Conservation (phyloP, 2,888 invertebrate genomes). For the Clistopyga incitator region DNA sequence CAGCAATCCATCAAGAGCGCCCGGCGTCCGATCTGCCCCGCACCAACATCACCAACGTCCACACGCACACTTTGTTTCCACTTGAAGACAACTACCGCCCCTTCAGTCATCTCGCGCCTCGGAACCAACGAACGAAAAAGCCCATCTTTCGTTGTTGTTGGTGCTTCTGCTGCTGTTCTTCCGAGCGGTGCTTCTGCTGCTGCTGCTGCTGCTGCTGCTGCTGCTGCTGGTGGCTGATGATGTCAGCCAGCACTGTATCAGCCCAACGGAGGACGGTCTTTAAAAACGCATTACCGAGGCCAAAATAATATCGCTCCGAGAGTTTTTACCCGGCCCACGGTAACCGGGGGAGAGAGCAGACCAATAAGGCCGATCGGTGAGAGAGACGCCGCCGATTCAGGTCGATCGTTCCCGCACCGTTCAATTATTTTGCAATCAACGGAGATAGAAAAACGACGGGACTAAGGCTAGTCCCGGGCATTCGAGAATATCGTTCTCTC, state of each 20-base stretch:
- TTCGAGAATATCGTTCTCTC: constrained; percentile 56
- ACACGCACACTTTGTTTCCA: constrained; percentile 66
- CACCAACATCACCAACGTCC: constrained; percentile 69
- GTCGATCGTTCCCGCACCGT: constrained; percentile 80
- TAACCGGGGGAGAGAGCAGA: constrained; percentile 50
- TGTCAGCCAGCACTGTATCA: constrained; percentile 65
- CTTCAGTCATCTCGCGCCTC: constrained; percentile 59
- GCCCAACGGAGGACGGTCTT: constrained; percentile 80
- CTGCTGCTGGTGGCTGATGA: too few relatives aligned
- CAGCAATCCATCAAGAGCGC: constrained; percentile 83
- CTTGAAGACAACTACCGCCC: constrained; percentile 58
- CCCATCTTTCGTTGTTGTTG: constrained; percentile 67
- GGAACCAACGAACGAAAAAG: constrained; percentile 66
- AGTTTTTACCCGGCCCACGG: constrained; percentile 53
- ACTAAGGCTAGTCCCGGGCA: constrained; percentile 36
- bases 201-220: constrained; percentile 40
- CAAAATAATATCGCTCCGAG: constrained; percentile 69
- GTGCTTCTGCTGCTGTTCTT: constrained; percentile 39
- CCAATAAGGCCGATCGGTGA: constrained; percentile 82
- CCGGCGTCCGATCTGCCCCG: constrained; percentile 60
- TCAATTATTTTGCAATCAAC: constrained; percentile 84
- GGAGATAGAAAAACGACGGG: constrained; percentile 55
- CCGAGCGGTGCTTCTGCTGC: constrained; percentile 41
- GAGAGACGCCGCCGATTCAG: constrained; percentile 74
- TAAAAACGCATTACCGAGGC: constrained; percentile 84